These are phyloP conservation scores for Cyprinodon variegatus DNA, from an alignment of 2,113 vertebrate species.

Conservation along the genomic window DNA sequence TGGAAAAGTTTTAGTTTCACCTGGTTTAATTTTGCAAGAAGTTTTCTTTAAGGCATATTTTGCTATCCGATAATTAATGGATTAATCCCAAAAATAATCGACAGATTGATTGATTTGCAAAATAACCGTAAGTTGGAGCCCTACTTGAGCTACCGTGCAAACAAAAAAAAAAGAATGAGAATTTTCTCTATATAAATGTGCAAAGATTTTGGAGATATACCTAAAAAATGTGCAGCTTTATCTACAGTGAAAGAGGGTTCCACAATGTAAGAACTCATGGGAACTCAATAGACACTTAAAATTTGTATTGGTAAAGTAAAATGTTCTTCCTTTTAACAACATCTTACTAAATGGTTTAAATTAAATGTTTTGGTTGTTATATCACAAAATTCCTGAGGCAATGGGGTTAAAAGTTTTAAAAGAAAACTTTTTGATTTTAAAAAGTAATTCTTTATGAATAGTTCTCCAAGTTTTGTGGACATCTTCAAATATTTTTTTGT, in stretches of 20 bases:
- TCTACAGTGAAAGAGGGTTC: not conserved
- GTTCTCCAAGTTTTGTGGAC: not conserved
- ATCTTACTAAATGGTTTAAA: not conserved
- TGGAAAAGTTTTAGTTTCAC: too few relatives aligned
- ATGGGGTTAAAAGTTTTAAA: not conserved
- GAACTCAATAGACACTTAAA: not conserved
- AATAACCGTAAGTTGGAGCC: too few relatives aligned
- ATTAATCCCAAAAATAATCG: too few relatives aligned
- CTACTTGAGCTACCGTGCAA: not conserved
- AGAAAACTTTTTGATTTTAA: not conserved
- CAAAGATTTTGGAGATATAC: not conserved
- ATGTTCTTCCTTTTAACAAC: not conserved
- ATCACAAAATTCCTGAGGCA: not conserved
- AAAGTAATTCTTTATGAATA: not conserved
- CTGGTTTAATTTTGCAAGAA: too few relatives aligned
- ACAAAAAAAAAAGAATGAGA: not conserved
- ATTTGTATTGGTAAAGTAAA: not conserved
- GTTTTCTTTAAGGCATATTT: too few relatives aligned
- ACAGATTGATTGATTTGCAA: too few relatives aligned
- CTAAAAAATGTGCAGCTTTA: too few relatives aligned
- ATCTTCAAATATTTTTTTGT: not conserved
- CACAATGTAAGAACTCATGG: not conserved
- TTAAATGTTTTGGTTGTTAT: not conserved
- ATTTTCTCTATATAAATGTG: not conserved
- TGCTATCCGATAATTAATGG: too few relatives aligned